Conservation (phyloP, 1,140 invertebrate genomes). For the Drosophila sp. region DNA sequence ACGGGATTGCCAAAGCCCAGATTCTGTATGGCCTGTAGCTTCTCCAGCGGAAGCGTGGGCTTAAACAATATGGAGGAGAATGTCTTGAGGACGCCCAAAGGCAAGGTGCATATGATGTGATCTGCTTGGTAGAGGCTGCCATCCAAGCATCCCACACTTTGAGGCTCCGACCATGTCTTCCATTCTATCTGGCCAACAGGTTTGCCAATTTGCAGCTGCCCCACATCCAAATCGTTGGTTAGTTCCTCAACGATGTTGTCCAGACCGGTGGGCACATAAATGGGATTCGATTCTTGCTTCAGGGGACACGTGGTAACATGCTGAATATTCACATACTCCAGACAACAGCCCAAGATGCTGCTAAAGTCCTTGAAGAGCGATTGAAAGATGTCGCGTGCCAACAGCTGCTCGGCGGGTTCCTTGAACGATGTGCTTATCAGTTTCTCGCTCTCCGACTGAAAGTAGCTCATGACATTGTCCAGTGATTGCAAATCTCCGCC, state of each 20-base stretch:
- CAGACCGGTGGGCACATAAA: slow-evolving; percentile 84
- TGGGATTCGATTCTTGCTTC: slow-evolving; percentile 46
- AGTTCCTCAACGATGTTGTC: slow-evolving; percentile 69
- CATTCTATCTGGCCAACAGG: slow-evolving; percentile 78
- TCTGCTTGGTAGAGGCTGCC: slow-evolving; percentile 90
- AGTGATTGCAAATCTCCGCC: slow-evolving; percentile 63
- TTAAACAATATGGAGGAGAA: slow-evolving; percentile 90
- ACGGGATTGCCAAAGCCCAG: slow-evolving; percentile 91
- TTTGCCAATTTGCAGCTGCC: slow-evolving; percentile 69
- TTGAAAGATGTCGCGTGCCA: slow-evolving; percentile 74
- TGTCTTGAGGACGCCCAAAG: slow-evolving; percentile 93
- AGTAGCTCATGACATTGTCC: slow-evolving; percentile 77
- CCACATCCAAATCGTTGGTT: slow-evolving; percentile 48
- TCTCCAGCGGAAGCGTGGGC: slow-evolving; percentile 90
- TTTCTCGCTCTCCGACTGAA: slow-evolving; percentile 68
- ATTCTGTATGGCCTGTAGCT: slow-evolving; percentile 90
- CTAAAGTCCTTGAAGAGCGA: slow-evolving; percentile 78
- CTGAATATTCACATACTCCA: slow-evolving; percentile 79
- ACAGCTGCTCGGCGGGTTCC: slow-evolving; percentile 49
- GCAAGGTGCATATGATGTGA: slow-evolving; percentile 92
- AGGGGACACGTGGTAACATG: slow-evolving; percentile 67
- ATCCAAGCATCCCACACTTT: slow-evolving; percentile 88
- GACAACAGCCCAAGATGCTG: slow-evolving; percentile 70
- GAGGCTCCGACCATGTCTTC: slow-evolving; percentile 71
- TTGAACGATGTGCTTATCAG: slow-evolving; percentile 49